These are phyloP conservation scores for Buceros bicornis DNA, from an alignment of 2,797 vertebrate genomes.

Conservation along the genomic window DNA sequence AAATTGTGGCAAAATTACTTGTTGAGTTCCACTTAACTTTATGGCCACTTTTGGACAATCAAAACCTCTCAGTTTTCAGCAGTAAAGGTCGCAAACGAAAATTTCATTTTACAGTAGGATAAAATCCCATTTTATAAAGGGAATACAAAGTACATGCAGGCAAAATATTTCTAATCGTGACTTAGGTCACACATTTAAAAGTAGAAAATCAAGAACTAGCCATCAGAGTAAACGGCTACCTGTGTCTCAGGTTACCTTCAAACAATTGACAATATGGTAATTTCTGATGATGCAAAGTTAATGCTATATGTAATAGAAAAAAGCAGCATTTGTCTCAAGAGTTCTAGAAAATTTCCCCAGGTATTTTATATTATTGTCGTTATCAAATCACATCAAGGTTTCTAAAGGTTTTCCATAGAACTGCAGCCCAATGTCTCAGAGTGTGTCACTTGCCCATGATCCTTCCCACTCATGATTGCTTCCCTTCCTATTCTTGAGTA, in stretches of 20 bases:
- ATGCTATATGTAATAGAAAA: neutral
- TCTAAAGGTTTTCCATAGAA: neutral
- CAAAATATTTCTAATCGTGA: neutral
- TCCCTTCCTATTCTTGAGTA: neutral
- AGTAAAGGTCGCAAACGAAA: neutral
- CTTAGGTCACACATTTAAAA: neutral
- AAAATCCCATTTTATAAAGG: neutral
- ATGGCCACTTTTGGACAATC: neutral
- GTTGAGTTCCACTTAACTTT: neutral
- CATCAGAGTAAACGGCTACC: neutral
- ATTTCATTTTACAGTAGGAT: neutral
- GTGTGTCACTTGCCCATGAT: fast-evolving
- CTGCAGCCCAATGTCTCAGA: fast-evolving
- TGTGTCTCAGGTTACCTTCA: neutral
- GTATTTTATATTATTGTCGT: neutral
- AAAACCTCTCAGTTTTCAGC: neutral
- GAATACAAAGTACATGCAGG: neutral
- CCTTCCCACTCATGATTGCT: neutral
- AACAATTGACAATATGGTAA: neutral
- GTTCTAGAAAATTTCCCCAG: neutral
- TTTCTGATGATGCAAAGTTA: neutral
- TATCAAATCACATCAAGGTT: neutral
- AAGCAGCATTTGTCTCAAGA: neutral
- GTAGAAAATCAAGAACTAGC: neutral
- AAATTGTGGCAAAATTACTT: neutral